Evolutionary conservation across 2,888 invertebrate genomes (phyloP).

Genomic region (Platycheirus albimanus): DNA sequence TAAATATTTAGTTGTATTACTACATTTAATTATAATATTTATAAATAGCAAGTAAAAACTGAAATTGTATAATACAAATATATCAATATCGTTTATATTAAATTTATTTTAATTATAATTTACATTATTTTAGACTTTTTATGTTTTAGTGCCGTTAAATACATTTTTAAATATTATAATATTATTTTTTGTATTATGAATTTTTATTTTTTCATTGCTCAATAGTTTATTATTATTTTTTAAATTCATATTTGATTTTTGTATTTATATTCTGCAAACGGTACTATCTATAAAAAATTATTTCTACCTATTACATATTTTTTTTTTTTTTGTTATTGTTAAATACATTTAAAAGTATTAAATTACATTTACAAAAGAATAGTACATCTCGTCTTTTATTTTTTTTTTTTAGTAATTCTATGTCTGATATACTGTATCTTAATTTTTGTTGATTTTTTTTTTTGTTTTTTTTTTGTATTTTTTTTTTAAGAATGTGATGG

Average conservation of each 20-base stretch:
- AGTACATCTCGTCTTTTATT: constrained; percentile 56
- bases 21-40: constrained; percentile 72
- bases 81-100: constrained; percentile 65
- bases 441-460: constrained; percentile 9
- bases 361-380: constrained; percentile 74
- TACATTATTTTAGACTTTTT: constrained; percentile 69
- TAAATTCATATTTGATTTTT: constrained; percentile 72
- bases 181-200: constrained; percentile 39
- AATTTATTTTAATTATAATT: constrained; percentile 65
- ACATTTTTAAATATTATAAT: constrained; percentile 37
- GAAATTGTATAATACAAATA: constrained; percentile 74
- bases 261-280: constrained; percentile 76
- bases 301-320: constrained; percentile 67
- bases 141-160: constrained; percentile 71
- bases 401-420: constrained; percentile 42
- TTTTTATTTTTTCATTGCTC: constrained; percentile 55
- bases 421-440: constrained; percentile 43
- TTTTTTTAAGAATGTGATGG: constrained; percentile 48
- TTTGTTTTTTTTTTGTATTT: no score
- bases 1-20: constrained; percentile 71
- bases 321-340: constrained; percentile 20
- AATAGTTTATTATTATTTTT: constrained; percentile 69
- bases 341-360: constrained; percentile 58
- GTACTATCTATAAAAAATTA: constrained; percentile 79
- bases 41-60: constrained; percentile 75